A percentile compares a stretch with the other conserved stretches of the same genome.
Evolutionary conservation across 2,888 invertebrate genomes (phyloP).

Genomic region (Acleris sparsana): DNA sequence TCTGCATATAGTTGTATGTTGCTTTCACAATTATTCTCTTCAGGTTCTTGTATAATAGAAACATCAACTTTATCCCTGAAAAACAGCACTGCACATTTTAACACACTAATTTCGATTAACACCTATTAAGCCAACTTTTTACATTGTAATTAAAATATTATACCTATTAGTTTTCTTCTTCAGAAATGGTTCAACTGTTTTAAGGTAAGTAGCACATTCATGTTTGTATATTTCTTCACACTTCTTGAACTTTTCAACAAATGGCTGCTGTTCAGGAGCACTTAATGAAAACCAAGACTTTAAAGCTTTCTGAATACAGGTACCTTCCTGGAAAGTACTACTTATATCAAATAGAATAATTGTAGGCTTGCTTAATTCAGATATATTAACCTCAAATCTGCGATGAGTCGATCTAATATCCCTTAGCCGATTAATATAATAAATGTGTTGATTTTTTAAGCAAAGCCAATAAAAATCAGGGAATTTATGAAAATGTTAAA

Average conservation of each 20-base stretch:
- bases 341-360: too few relatives aligned
- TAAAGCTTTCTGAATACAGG: slow-evolving; percentile 51
- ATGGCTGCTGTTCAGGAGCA: slow-evolving; percentile 54
- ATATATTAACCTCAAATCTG: too few relatives aligned
- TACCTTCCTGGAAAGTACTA: not conserved
- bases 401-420: too few relatives aligned
- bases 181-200: slow-evolving; percentile 59
- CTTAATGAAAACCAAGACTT: slow-evolving; percentile 66
- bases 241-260: slow-evolving; percentile 54
- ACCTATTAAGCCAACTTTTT: too few relatives aligned
- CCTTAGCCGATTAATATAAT: too few relatives aligned
- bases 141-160: not conserved
- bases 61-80: not conserved
- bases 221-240: slow-evolving; percentile 46
- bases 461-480: too few relatives aligned
- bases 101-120: too few relatives aligned
- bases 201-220: slow-evolving; percentile 51
- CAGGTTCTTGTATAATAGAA: not conserved
- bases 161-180: slow-evolving; percentile 48
- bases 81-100: too few relatives aligned
- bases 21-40: not conserved
- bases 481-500: too few relatives aligned
- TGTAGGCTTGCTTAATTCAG: too few relatives aligned
- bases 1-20: not conserved
- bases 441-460: too few relatives aligned